Percentiles rank a stretch among this genome's conserved stretches.
Conservation (phyloP, 2,888 invertebrate species). For the Nezara viridula region DNA sequence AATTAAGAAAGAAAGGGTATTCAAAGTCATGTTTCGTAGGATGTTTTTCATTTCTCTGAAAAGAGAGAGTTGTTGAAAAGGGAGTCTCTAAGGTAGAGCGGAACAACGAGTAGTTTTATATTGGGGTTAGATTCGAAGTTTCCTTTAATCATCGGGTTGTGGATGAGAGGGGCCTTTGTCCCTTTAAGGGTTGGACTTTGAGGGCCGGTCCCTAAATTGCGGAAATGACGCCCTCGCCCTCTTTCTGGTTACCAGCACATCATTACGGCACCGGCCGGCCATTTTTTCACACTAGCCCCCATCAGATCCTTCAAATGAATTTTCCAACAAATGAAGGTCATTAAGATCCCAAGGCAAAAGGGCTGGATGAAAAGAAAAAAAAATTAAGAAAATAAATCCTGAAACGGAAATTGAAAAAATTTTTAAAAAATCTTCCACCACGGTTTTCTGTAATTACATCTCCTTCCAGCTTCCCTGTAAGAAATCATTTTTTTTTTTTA, state of each 20-base stretch:
- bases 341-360: slow-evolving; percentile 59
- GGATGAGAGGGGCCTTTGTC: slow-evolving; percentile 57
- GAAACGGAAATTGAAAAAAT: background rate
- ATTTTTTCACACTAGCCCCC: slow-evolving; percentile 60
- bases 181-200: slow-evolving; percentile 57
- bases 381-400: slow-evolving; percentile 58
- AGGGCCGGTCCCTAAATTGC: slow-evolving; percentile 59
- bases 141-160: slow-evolving; percentile 58
- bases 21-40: slow-evolving; percentile 54
- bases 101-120: slow-evolving; percentile 58
- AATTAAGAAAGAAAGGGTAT: slow-evolving; percentile 39
- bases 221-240: slow-evolving; percentile 59
- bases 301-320: slow-evolving; percentile 60
- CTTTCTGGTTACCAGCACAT: slow-evolving; percentile 56
- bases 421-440: background rate
- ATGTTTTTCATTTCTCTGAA: slow-evolving; percentile 11
- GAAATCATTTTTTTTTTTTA: background rate
- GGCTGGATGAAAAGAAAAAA: slow-evolving; percentile 42
- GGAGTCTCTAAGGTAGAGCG: slow-evolving; percentile 53
- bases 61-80: slow-evolving; percentile 33
- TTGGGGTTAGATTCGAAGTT: slow-evolving; percentile 59
- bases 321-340: slow-evolving; percentile 61
- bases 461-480: background rate
- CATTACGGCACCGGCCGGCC: slow-evolving; percentile 52
- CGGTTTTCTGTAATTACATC: slow-evolving; percentile 37